Evolutionary conservation across 23 tunicate genomes (phyloP).

Genomic region (Aplidium turbinatum): DNA sequence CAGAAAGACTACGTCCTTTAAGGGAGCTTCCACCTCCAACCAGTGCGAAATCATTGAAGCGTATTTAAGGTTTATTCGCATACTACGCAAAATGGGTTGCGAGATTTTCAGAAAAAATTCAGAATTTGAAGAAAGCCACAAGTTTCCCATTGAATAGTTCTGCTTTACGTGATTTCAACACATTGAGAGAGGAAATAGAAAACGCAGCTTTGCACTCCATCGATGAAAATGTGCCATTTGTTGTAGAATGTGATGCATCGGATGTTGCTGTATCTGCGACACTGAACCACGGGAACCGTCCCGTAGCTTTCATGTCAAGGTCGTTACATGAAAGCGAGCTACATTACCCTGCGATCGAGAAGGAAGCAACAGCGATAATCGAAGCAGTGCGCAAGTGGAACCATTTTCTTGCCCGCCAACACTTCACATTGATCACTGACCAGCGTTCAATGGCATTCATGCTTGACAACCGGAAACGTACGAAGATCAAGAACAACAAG

Average conservation of each 20-base stretch:
- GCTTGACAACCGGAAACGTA: background rate
- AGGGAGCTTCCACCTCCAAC: background rate
- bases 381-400: conserved; percentile 43
- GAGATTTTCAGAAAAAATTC: conserved; percentile 34
- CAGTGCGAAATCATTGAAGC: conserved; percentile 2
- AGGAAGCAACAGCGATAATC: conserved; percentile 35
- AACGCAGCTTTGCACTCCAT: conserved; percentile 14
- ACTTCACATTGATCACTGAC: conserved; percentile 44
- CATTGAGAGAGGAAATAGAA: conserved; percentile 5
- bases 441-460: conserved; percentile 26
- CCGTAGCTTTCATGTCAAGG: conserved; percentile 36
- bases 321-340: conserved; percentile 5
- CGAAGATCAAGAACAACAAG: conserved; percentile 15
- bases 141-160: conserved; percentile 13
- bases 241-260: conserved; percentile 29
- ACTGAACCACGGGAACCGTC: conserved; percentile 12
- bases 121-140: background rate
- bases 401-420: conserved; percentile 12
- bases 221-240: conserved; percentile 30
- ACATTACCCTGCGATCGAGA: conserved; percentile 33
- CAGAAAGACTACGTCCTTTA: conserved; percentile 17
- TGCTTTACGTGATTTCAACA: conserved; percentile 1
- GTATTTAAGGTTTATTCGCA: conserved; percentile 12
- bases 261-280: conserved; percentile 23
- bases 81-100: conserved; percentile 26